phyloP scores from a whole-genome alignment of 1,140 invertebrate species.

The Drosophila gunungcola region DNA sequence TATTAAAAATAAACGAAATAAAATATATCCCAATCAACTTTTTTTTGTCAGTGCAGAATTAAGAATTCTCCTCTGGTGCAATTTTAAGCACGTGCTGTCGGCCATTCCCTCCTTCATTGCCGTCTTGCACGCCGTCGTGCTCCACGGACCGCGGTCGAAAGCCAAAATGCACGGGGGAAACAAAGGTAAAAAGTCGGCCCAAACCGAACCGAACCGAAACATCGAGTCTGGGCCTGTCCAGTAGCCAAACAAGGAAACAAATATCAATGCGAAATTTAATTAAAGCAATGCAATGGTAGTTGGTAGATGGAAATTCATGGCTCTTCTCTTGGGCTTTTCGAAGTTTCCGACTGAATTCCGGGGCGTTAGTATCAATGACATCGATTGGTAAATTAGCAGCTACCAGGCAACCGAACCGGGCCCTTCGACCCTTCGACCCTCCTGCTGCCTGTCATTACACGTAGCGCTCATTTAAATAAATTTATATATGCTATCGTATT shows the following conservation, averaged over 20 bases:
- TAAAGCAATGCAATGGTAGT: conserved; percentile 48
- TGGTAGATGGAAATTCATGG: conserved; percentile 21
- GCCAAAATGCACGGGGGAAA: conserved; percentile 17
- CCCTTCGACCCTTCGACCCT: neutral
- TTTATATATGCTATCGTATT: conserved; percentile 45
- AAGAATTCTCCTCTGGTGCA: conserved; percentile 47
- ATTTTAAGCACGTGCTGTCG: conserved; percentile 72
- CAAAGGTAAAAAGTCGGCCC: conserved; percentile 1
- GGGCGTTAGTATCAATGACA: conserved; percentile 57
- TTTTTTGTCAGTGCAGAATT: conserved; percentile 23
- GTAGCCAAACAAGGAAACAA: conserved; percentile 63
- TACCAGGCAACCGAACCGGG: conserved; percentile 10
- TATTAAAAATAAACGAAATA: too few relatives aligned
- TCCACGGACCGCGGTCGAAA: conserved; percentile 65
- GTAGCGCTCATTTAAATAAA: conserved; percentile 77
- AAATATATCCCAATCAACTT: neutral
- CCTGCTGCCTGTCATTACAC: conserved; percentile 54
- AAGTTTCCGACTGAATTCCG: conserved; percentile 11
- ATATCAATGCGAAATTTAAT: conserved; percentile 73
- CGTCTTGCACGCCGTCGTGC: conserved; percentile 44
- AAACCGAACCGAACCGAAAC: too few relatives aligned
- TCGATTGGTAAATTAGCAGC: conserved; percentile 70
- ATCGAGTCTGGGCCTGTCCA: neutral
- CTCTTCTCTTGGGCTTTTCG: neutral
- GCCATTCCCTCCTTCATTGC: neutral